A percentile compares a stretch with the other conserved stretches of the same genome.
Conservation (phyloP, 2,113 vertebrate genomes). For the Heterotilapia buettikoferi region DNA sequence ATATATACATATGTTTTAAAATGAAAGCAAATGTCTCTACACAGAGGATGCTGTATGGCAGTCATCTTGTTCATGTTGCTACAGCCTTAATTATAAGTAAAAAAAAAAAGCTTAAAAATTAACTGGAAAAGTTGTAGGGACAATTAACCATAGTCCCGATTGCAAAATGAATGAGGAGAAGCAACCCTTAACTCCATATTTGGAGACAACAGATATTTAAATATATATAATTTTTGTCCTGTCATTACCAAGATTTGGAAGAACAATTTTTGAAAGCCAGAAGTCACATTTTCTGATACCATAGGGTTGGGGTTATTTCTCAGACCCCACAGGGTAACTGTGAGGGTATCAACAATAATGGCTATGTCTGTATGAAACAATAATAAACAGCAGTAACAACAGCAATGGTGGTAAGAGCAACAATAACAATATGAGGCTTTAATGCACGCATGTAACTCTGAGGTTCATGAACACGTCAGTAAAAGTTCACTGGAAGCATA, state of each 20-base stretch:
- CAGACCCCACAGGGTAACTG: neutral
- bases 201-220: neutral
- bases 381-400: neutral
- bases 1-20: neutral
- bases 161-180: neutral
- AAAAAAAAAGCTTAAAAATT: neutral
- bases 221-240: neutral
- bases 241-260: neutral
- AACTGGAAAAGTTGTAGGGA: accelerated
- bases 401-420: neutral
- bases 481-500: neutral
- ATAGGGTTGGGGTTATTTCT: neutral
- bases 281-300: neutral
- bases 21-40: neutral
- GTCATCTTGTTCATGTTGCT: neutral
- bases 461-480: neutral
- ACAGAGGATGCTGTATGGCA: neutral
- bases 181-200: accelerated
- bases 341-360: neutral
- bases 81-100: accelerated
- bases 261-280: neutral
- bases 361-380: accelerated
- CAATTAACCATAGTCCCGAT: neutral
- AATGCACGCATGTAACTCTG: neutral
- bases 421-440: neutral